A percentile compares a stretch with the other conserved stretches of the same genome.
These are phyloP conservation scores for Pachydiplax longipennis DNA, from an alignment of 2,888 invertebrate species.

Conservation along the genomic window DNA sequence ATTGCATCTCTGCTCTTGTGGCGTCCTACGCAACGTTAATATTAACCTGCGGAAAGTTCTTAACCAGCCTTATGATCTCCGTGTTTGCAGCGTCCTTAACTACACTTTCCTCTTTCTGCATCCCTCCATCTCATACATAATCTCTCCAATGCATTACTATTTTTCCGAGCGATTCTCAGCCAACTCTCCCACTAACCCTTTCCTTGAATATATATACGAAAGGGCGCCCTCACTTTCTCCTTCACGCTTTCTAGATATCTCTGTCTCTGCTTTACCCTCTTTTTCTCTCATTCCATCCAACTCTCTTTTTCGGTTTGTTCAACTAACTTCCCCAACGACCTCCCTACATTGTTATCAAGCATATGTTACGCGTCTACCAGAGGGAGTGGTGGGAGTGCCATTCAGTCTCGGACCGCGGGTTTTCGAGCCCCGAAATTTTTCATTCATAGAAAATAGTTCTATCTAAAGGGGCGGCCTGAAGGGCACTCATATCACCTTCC, in stretches of 20 bases:
- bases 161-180: neutral
- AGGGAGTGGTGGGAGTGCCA: no score
- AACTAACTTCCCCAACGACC: neutral
- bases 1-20: neutral
- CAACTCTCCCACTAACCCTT: neutral
- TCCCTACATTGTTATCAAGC: no score
- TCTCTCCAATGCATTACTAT: neutral
- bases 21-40: neutral
- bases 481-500: no score
- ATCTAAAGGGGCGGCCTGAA: no score
- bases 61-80: neutral
- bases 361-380: no score
- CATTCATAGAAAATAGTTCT: no score
- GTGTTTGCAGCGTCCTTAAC: neutral
- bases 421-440: no score
- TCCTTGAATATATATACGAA: neutral
- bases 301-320: neutral
- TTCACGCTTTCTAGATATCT: no score
- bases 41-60: neutral
- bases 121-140: neutral
- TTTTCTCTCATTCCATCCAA: neutral
- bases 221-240: neutral
- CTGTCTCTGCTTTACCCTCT: neutral
- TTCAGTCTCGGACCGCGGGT: no score
- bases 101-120: neutral